A percentile compares a stretch with the other conserved stretches of the same genome.
Evolutionary conservation across 1,140 invertebrate species (phyloP).

Genomic region (Aphidius ervi): DNA sequence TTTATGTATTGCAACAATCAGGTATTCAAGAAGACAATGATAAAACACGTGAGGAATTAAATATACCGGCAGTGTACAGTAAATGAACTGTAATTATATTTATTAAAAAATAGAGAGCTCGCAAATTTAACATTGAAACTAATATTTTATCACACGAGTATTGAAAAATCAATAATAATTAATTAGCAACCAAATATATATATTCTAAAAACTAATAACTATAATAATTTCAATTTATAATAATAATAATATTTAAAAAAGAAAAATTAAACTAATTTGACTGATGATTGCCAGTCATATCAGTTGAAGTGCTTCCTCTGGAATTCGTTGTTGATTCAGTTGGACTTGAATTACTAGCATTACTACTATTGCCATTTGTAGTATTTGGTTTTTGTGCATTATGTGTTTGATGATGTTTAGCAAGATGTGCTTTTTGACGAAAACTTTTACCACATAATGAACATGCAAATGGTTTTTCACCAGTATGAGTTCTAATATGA

Average conservation of each 20-base stretch:
- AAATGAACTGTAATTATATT: no score
- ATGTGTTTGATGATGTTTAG: slow-evolving; percentile 96
- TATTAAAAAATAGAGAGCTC: slow-evolving; percentile 13
- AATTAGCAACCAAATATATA: slow-evolving; percentile 13
- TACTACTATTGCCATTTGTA: slow-evolving; percentile 26
- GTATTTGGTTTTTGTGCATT: slow-evolving; percentile 62
- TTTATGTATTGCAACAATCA: no score
- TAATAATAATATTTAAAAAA: slow-evolving; percentile 4
- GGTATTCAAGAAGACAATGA: no score
- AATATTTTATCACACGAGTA: slow-evolving; percentile 11
- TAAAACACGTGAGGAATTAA: no score
- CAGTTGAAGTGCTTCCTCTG: slow-evolving; percentile 26
- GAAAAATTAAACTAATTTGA: slow-evolving; percentile 36
- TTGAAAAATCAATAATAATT: not conserved
- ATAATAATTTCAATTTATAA: not conserved
- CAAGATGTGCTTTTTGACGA: slow-evolving; percentile 93
- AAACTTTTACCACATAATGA: slow-evolving; percentile 86
- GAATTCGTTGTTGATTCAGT: slow-evolving; percentile 20
- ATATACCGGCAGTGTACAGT: no score
- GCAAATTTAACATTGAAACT: not conserved
- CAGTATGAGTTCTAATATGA: slow-evolving; percentile 85
- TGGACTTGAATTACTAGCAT: slow-evolving; percentile 33
- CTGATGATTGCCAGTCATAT: slow-evolving; percentile 32
- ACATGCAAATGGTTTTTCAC: slow-evolving; percentile 86
- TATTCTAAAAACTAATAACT: not conserved